A percentile compares a stretch with the other conserved stretches of the same genome.
Conservation (phyloP, 2,113 vertebrate genomes). For the Petrocephalus zakoni region DNA sequence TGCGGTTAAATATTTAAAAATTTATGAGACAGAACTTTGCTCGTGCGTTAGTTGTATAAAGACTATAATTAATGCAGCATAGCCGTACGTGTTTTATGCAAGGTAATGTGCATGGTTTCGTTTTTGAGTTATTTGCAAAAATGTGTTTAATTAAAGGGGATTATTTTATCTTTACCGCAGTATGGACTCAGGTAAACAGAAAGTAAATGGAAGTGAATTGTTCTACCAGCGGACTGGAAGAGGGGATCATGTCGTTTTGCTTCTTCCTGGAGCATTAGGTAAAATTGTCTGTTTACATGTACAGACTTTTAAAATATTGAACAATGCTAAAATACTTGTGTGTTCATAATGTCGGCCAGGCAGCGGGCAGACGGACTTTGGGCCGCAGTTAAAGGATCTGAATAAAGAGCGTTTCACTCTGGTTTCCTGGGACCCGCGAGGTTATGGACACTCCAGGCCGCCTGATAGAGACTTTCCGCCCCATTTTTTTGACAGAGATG, state of each 20-base stretch:
- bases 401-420: conserved; percentile 73
- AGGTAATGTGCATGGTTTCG: no score
- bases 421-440: conserved; percentile 82
- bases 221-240: conserved; percentile 72
- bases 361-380: conserved; percentile 75
- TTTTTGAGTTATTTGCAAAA: background rate
- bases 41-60: background rate
- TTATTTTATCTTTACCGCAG: conserved; percentile 54
- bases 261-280: conserved; percentile 87
- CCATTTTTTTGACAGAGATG: conserved; percentile 84
- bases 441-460: conserved; percentile 82
- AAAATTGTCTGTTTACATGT: background rate
- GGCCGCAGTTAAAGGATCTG: conserved; percentile 74
- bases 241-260: conserved; percentile 71
- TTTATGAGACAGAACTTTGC: background rate
- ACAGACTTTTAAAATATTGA: background rate
- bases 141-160: background rate
- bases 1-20: background rate
- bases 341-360: conserved; percentile 55
- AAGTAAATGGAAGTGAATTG: conserved; percentile 77
- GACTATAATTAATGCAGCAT: background rate
- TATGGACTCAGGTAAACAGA: conserved; percentile 56
- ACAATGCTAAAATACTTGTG: background rate
- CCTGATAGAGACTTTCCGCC: conserved; percentile 77
- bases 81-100: background rate